phyloP scores from a whole-genome alignment of 2,113 vertebrate genomes.

The Macaca fascicularis region DNA sequence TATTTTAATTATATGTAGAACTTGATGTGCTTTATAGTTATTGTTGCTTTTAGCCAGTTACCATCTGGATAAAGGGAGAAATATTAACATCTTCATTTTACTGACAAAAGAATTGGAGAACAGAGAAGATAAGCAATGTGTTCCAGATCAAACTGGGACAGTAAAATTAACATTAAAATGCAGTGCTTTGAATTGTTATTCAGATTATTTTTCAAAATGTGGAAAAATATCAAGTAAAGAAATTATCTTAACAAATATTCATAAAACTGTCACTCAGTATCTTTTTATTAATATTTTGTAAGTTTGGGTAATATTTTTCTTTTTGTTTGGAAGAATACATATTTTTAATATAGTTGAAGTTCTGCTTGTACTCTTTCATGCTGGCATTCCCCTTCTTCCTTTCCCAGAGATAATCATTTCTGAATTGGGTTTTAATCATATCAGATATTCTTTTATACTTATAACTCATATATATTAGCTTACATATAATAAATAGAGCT shows the following conservation, averaged over 20 bases:
- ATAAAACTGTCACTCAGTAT: background rate
- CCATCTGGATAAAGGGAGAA: background rate
- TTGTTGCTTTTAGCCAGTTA: background rate
- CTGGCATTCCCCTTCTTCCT: background rate
- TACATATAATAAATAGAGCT: background rate
- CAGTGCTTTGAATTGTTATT: background rate
- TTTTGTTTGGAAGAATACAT: background rate
- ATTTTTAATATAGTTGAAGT: background rate
- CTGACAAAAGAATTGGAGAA: constrained; percentile 19
- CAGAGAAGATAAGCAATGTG: background rate
- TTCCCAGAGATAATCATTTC: background rate
- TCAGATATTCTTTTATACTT: background rate
- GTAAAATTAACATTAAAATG: background rate
- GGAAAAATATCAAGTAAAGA: background rate
- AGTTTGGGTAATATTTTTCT: background rate
- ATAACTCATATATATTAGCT: background rate
- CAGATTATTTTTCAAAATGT: background rate
- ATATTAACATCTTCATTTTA: constrained; percentile 8
- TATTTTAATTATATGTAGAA: constrained; percentile 34
- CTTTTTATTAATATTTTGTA: background rate
- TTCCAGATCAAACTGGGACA: background rate
- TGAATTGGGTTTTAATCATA: background rate
- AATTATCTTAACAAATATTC: background rate
- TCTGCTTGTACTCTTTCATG: background rate
- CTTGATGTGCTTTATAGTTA: constrained; percentile 22